A percentile compares a stretch with the other conserved stretches of the same genome.
Conservation (phyloP, 37 sponge, comb jelly and placozoan genomes). For the Ephydatia muelleri region DNA sequence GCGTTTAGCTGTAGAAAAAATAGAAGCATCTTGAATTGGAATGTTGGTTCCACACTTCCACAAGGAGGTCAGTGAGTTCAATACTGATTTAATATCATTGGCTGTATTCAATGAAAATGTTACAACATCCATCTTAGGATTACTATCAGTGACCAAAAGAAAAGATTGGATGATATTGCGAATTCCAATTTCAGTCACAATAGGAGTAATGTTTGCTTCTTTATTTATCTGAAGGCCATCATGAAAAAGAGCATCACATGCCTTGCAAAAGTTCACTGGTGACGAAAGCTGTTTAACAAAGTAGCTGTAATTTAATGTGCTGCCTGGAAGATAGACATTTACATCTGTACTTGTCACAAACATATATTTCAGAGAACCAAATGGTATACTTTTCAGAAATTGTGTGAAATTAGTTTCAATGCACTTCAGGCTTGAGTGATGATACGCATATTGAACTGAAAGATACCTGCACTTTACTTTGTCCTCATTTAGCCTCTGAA, state of each 20-base stretch:
- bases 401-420: not conserved
- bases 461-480: not conserved
- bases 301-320: not conserved
- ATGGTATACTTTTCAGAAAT: not conserved
- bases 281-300: not conserved
- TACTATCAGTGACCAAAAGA: too few relatives aligned
- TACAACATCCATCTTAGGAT: too few relatives aligned
- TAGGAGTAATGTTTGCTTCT: too few relatives aligned
- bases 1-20: constrained; percentile 2
- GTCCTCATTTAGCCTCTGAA: not conserved
- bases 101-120: too few relatives aligned
- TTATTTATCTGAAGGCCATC: too few relatives aligned
- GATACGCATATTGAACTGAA: constrained; percentile 4
- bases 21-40: not conserved
- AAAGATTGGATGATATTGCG: too few relatives aligned
- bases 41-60: constrained; percentile 1
- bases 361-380: not conserved
- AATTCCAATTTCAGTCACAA: too few relatives aligned
- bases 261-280: not conserved
- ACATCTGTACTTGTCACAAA: not conserved
- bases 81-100: too few relatives aligned
- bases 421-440: constrained; percentile 2
- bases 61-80: not conserved
- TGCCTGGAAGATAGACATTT: not conserved
- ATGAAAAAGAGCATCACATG: too few relatives aligned